Conservation (phyloP, 2,113 vertebrate species). For the Heloderma charlesbogerti region DNA sequence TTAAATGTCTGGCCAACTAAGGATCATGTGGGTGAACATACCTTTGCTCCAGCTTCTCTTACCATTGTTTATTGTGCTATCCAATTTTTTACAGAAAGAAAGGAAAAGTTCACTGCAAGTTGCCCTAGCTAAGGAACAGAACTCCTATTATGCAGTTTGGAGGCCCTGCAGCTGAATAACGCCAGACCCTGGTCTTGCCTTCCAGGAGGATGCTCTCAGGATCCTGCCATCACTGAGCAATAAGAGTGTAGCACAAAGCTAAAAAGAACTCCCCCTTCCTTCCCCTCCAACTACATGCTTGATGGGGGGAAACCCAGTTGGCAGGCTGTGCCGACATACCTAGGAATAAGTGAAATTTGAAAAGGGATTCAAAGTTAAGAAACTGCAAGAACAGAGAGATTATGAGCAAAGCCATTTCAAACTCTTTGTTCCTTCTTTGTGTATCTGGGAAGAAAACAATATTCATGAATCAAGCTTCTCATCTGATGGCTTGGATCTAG, state of each 20-base stretch:
- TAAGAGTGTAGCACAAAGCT: conserved; percentile 70
- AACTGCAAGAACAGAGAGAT: conserved; percentile 62
- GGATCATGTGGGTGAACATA: conserved; percentile 32
- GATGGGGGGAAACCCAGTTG: conserved; percentile 50
- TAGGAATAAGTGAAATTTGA: conserved; percentile 74
- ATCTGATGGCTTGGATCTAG: not conserved
- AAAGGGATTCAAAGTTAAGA: conserved; percentile 38
- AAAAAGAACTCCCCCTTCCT: conserved; percentile 73
- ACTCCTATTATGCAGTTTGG: conserved; percentile 69
- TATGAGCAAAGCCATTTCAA: conserved; percentile 45
- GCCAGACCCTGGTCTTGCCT: conserved; percentile 72
- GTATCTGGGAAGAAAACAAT: conserved; percentile 17
- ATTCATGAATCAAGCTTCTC: not conserved
- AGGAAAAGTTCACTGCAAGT: conserved; percentile 72
- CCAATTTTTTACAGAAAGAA: conserved; percentile 65
- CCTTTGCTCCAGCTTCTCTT: conserved; percentile 53
- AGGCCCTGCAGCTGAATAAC: conserved; percentile 74
- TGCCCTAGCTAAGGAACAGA: conserved; percentile 66
- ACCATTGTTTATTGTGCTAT: conserved; percentile 73
- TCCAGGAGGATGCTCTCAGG: conserved; percentile 67
- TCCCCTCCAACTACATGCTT: conserved; percentile 69
- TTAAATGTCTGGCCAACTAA: not conserved
- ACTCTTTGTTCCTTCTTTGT: conserved; percentile 41
- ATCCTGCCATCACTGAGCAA: conserved; percentile 76
- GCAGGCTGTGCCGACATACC: conserved; percentile 65